Evolutionary conservation across 2,888 invertebrate genomes (phyloP).

Genomic region (Drosophila monieri): DNA sequence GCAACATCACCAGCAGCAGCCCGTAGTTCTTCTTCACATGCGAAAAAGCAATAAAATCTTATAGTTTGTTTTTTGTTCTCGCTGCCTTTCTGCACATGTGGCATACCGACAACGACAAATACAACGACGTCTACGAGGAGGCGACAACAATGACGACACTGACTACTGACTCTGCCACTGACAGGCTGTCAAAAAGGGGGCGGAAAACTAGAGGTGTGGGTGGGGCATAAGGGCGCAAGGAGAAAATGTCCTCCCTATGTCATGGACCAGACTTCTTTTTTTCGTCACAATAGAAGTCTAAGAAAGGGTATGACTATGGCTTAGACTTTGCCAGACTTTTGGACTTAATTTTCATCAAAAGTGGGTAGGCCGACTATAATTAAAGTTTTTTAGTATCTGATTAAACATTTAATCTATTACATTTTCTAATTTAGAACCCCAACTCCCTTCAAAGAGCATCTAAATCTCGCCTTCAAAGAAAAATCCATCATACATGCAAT

Average conservation of each 20-base stretch:
- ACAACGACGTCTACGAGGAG: slow-evolving; percentile 27
- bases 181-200: slow-evolving; percentile 64
- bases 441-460: slow-evolving; percentile 2
- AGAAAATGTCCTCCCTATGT: slow-evolving; percentile 62
- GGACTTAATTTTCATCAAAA: neutral
- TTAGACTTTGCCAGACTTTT: neutral
- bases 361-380: neutral
- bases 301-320: slow-evolving; percentile 2
- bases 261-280: slow-evolving; percentile 50
- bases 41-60: slow-evolving; percentile 75
- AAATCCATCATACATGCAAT: neutral
- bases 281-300: slow-evolving; percentile 5
- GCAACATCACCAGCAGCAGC: slow-evolving; percentile 54
- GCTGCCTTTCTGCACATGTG: slow-evolving; percentile 60
- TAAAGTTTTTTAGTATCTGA: neutral
- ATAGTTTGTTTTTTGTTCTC: slow-evolving; percentile 68
- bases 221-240: neutral
- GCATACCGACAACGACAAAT: slow-evolving; percentile 48
- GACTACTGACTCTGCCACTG: slow-evolving; percentile 70
- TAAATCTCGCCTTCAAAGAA: neutral
- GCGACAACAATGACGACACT: slow-evolving; percentile 76
- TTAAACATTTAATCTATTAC: neutral
- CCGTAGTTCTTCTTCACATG: slow-evolving; percentile 66
- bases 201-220: slow-evolving; percentile 5
- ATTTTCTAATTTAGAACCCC: neutral